Evolutionary conservation across 2,888 invertebrate genomes (phyloP), one percentile per base, ranked within the genome.

Genomic region (Disparrhopalites patrizii): DNA sequence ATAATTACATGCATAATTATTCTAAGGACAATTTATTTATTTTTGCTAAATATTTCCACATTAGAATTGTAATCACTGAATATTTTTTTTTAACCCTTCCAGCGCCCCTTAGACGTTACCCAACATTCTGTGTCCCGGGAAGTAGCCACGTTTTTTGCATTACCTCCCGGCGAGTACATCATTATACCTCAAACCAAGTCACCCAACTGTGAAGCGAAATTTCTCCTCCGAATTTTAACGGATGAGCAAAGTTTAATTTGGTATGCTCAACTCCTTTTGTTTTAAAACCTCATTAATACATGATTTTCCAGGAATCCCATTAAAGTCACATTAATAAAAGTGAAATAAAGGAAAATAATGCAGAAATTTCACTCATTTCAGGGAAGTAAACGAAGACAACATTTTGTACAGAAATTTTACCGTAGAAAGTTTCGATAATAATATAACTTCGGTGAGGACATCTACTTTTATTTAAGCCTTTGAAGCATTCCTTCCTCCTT

Each of bases 341-440:
- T n/a, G n/a, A n/a, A n/a, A n/a, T n/a, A n/a, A n/a, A n/a, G n/a
- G n/a, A n/a, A n/a, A n/a, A n/a, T n/a, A n/a, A n/a, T n/a, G n/a
- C n/a, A n/a, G n/a, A n/a, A n/a, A n/a, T n/a, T 51, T 52, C 25
- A 27, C 13, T 2, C 8, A 18, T 66, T 56, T 58, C 78, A 86
- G 86, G 87, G 88, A 88, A 81, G 87, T 87, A 65, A 88, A 88
- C 78, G 88, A 88, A 77, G 88, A 88, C 78, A 88, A 88, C 78
- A 82, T 85, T 82, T 81, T 88, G 54, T 83, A 87, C 69, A 81
- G 86, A 69, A 85, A 86, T 78, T 83, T 86, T 70, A 81, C 84
- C 1, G 78, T 83, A 1, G 86, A 86, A 76, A 82, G 84, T 76
- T 79, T 82, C 73, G 85, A 85, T 72, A 85, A 86, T 74, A 79